A percentile compares a stretch with the other conserved stretches of the same genome.
phyloP scores from a whole-genome alignment of 2,113 vertebrate genomes.

The Lophotis ruficrista region DNA sequence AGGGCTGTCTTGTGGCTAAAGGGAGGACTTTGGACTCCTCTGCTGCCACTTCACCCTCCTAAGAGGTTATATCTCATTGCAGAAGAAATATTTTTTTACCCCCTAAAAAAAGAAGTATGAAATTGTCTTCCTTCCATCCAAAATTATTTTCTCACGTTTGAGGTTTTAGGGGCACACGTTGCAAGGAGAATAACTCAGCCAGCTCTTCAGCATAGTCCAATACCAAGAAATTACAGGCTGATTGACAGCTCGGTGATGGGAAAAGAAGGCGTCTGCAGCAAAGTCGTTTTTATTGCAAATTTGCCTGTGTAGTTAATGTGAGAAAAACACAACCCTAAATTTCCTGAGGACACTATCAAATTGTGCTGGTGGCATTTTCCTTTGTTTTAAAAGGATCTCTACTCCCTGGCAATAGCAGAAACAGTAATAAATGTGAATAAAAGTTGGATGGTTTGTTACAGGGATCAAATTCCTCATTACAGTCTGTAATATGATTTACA shows the following conservation, averaged over 20 bases:
- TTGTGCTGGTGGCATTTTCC: neutral
- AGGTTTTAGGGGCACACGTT: neutral
- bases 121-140: neutral
- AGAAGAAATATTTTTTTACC: neutral
- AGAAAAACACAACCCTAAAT: slow-evolving; percentile 28
- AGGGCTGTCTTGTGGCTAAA: neutral
- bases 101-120: neutral
- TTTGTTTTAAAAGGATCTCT: neutral
- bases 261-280: neutral
- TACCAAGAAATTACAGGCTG: slow-evolving; percentile 38
- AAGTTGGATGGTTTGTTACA: neutral
- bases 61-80: neutral
- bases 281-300: slow-evolving; percentile 49
- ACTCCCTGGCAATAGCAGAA: neutral
- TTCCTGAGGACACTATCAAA: slow-evolving; percentile 25
- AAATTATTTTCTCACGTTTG: neutral
- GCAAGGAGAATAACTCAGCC: neutral
- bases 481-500: neutral
- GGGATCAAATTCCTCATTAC: neutral
- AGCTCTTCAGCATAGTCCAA: neutral
- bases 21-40: neutral
- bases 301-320: neutral
- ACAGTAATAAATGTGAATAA: neutral
- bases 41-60: neutral
- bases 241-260: slow-evolving; percentile 29